phyloP scores from a whole-genome alignment of 2,797 vertebrate species.

The Gadopsis marmoratus region DNA sequence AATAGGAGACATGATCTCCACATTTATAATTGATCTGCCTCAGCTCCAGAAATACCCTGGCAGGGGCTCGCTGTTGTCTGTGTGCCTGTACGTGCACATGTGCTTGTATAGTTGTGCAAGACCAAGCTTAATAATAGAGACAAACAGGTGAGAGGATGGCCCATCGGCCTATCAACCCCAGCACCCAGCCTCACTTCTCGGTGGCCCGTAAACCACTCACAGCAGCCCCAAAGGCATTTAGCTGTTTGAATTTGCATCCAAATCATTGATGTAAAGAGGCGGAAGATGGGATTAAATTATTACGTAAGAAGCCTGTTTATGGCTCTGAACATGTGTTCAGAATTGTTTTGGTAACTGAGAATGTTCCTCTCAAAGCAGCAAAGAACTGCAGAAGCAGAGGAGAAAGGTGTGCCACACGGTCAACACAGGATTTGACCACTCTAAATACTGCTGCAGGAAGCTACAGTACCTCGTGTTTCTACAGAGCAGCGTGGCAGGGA shows the following conservation, averaged over 20 bases:
- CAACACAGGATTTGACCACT: constrained; percentile 44
- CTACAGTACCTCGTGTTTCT: neutral
- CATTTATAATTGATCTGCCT: constrained; percentile 79
- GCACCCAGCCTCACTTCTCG: constrained; percentile 42
- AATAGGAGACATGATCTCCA: constrained; percentile 58
- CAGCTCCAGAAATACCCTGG: constrained; percentile 72
- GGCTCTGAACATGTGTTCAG: constrained; percentile 35
- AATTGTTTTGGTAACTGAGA: constrained; percentile 24
- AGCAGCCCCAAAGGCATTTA: constrained; percentile 25
- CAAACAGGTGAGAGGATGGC: constrained; percentile 69
- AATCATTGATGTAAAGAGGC: constrained; percentile 58
- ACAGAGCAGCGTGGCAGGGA: neutral
- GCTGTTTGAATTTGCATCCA: constrained; percentile 51
- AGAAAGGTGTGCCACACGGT: constrained; percentile 17
- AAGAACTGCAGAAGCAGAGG: constrained; percentile 11
- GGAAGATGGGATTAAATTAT: constrained; percentile 58
- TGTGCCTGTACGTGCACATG: neutral
- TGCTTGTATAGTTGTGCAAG: constrained; percentile 31
- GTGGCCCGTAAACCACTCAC: constrained; percentile 40
- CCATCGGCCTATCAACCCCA: constrained; percentile 16
- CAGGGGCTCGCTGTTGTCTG: constrained; percentile 45
- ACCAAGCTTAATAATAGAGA: constrained; percentile 62
- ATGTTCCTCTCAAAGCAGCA: constrained; percentile 25
- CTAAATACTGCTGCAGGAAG: constrained; percentile 33
- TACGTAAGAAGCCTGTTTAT: constrained; percentile 53